Evolutionary conservation across 2,797 vertebrate species (phyloP), one percentile per base, ranked within the genome.

Genomic region (Anguilla pacifica): DNA sequence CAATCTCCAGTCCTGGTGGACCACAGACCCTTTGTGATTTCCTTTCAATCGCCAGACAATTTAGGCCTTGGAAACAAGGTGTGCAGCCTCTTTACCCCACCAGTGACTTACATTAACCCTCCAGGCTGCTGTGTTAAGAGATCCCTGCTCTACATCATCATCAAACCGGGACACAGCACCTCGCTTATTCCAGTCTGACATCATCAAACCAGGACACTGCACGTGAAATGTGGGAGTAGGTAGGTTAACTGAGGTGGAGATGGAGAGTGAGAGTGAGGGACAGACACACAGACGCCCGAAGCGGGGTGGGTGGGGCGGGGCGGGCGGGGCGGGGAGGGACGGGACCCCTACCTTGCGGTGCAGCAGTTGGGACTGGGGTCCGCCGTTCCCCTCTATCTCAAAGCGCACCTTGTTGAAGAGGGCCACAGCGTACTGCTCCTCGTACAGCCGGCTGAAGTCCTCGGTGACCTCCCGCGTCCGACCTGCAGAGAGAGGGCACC

Each of bases 361-460:
- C 0, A 99, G 96, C 85, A 99, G 97, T 94, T 99, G 98, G 0
- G 98, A 89, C 93, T 99, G 98, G 0, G 94, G 92, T 3, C 92
- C 94, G 4, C 97, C 97, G 0, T 96, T 95, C 86, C 97, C 98
- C 91, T 99, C 98, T 0, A 99, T 97, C 93, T 99, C 98, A 5
- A 95, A 98, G 67, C 98, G 98, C 77, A 98, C 96, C 1, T 96
- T 97, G 95, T 97, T 98, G 96, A 99, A 99, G 86, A 99, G 97
- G 0, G 98, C 97, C 0, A 99, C 97, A 0, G 97, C 96, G 1
- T 97, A 98, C 92, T 99, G 98, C 93, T 98, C 96, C 94, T 95
- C 91, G 0, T 97, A 99, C 88, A 97, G 92, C 0, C 74, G 92
- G 28, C 96, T 91, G 35, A 99, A 99, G 88, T 98, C 96, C 0